Percentiles rank a stretch among this genome's conserved stretches.
Conservation (phyloP, 2,888 invertebrate genomes). For the Helicoverpa assulta region DNA sequence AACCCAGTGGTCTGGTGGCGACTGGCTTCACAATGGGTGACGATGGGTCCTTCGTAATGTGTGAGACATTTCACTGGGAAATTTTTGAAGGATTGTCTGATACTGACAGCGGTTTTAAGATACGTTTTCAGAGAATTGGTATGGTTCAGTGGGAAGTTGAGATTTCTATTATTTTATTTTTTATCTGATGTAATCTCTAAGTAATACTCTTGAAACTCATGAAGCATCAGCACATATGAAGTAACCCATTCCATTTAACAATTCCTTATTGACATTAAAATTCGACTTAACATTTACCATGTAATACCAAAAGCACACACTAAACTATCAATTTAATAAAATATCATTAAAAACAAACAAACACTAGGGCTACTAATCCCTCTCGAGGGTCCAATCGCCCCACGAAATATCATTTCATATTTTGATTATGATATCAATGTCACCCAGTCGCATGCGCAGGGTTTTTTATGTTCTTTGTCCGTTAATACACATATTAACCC, state of each 20-base stretch:
- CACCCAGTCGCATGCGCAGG: conserved; percentile 72
- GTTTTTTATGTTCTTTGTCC: conserved; percentile 84
- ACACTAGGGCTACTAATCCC: conserved; percentile 75
- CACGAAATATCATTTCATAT: conserved; percentile 87
- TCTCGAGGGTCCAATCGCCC: conserved; percentile 74
- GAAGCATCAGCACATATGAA: too few relatives aligned
- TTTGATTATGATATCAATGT: conserved; percentile 90
- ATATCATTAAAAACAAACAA: conserved; percentile 80
- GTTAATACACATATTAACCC: conserved; percentile 89
- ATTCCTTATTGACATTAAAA: conserved; percentile 10
- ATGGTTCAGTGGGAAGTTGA: neutral
- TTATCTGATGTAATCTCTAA: neutral
- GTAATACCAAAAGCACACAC: conserved; percentile 58
- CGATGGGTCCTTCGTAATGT: conserved; percentile 59
- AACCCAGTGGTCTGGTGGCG: conserved; percentile 86
- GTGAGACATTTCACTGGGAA: conserved; percentile 54
- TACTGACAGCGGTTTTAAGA: conserved; percentile 50
- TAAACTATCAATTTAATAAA: conserved; percentile 77
- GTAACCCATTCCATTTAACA: too few relatives aligned
- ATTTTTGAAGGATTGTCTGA: conserved; percentile 44
- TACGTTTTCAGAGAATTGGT: conserved; percentile 28
- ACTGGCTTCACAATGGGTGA: conserved; percentile 76
- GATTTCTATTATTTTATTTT: neutral
- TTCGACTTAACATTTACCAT: conserved; percentile 45
- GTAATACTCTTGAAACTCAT: too few relatives aligned